Evolutionary conservation across 2,113 vertebrate genomes (phyloP), one percentile per base, ranked within the genome.

Genomic region (Paradisaea rubra): DNA sequence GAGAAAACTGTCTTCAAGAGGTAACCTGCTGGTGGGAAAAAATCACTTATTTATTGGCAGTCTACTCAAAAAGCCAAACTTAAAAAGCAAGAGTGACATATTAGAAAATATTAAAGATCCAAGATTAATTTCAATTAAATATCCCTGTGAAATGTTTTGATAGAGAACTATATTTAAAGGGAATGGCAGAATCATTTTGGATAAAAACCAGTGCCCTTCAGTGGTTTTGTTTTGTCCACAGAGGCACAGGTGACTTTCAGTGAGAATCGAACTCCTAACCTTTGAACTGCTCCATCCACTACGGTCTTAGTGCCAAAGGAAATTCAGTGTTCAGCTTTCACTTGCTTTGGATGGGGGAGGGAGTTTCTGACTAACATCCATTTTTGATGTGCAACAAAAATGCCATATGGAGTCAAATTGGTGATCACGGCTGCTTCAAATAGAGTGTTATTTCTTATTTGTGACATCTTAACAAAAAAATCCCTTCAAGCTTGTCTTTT

Each of bases 31-130:
- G 76, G 72, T 91, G 80, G 85, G 23, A 60, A 92, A 71, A 96
- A 95, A 91, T 63, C 42, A 28, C 69, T 90, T 88, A 83, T 96
- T 95, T 95, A 78, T 95, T 95, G 94, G 79, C 94, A 93, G n/a
- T 83, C 85, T 85, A 73, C 56, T 90, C 72, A 54, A 81, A 83
- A 84, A 91, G 53, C n/a, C 93, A 68, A 94, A 71, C 81, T 77
- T 95, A 49, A 93, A 90, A 94, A 91, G 77, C 30, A 64, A 24
- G 80, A 91, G 69, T 90, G 76, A 50, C 79, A 83, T 89, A 95
- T 91, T 90, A 93, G 65, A 91, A 83, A 88, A 60, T 70, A 50
- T 54, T 11, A 3, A 85, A 83, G 74, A 86, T 69, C 52, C 31
- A 27, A 68, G 66, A 86, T 86, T 45, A 86, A 91, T 94, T 87